Evolutionary conservation across 2,797 vertebrate genomes (phyloP).

Genomic region (Ctenosaura bakeri): DNA sequence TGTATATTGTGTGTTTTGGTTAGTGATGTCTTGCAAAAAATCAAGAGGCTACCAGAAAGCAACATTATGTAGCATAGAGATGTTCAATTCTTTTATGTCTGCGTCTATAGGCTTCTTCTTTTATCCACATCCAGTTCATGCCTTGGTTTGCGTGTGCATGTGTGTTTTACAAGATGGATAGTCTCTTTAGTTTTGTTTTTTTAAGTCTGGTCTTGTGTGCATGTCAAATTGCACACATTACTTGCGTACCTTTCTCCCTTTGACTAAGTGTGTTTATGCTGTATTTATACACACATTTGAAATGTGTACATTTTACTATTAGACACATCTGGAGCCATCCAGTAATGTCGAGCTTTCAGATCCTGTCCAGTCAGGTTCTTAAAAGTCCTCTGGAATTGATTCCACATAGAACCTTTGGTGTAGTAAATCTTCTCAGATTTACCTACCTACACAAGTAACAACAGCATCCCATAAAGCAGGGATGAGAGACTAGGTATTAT

Average conservation of each 20-base stretch:
- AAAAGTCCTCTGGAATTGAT: not conserved
- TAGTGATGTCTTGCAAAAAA: not conserved
- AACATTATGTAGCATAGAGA: not conserved
- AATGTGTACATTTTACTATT: not conserved
- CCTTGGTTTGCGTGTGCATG: not conserved
- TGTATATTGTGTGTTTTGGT: too few relatives aligned
- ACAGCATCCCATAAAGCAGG: not conserved
- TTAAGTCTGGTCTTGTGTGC: not conserved
- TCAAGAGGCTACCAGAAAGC: not conserved
- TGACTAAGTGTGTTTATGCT: not conserved
- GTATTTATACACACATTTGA: not conserved
- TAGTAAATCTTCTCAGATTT: too few relatives aligned
- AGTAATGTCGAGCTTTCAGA: not conserved
- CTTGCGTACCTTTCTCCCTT: not conserved
- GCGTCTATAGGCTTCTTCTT: not conserved
- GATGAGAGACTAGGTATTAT: not conserved
- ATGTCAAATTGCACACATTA: not conserved
- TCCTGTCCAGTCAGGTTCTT: too few relatives aligned
- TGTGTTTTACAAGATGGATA: not conserved
- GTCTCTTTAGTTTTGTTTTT: not conserved
- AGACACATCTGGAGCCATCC: not conserved
- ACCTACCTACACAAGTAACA: not conserved
- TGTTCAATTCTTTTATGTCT: not conserved
- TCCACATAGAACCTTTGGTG: not conserved
- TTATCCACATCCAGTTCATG: not conserved